Conservation (phyloP, 2,113 vertebrate species). For the Muntiacus muntjak region DNA sequence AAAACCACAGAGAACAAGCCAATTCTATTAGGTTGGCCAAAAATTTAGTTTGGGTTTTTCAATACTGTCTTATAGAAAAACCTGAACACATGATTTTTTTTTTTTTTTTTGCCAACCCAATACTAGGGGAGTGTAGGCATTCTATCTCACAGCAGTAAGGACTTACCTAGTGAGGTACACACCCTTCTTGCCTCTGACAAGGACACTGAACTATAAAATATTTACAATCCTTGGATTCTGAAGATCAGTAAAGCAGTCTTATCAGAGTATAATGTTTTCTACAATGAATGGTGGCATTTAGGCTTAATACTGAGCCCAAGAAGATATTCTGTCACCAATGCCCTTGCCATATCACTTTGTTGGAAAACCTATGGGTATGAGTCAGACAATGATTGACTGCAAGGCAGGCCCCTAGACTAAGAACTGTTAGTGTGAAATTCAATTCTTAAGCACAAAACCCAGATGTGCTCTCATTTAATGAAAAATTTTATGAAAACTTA, state of each 20-base stretch:
- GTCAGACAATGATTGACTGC: not conserved
- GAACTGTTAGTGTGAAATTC: not conserved
- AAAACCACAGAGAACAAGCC: not conserved
- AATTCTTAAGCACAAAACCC: not conserved
- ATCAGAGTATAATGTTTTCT: not conserved
- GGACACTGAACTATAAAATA: not conserved
- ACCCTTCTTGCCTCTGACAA: not conserved
- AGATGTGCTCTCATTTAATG: not conserved
- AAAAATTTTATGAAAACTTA: conserved; percentile 17
- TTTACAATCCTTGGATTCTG: not conserved
- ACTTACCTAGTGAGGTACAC: not conserved
- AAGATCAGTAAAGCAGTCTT: not conserved
- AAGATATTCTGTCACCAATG: not conserved
- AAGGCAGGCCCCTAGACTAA: not conserved
- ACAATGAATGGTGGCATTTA: not conserved
- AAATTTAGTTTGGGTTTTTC: not conserved
- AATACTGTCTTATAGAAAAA: not conserved
- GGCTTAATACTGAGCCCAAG: not conserved
- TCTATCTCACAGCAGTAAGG: not conserved
- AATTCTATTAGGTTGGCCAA: not conserved
- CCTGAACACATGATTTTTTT: not conserved
- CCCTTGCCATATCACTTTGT: not conserved
- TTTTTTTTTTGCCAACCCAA: not conserved
- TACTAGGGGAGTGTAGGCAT: not conserved
- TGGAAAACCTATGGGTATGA: not conserved